phyloP scores from a whole-genome alignment of 1,140 invertebrate species.

The Phortica variegata region DNA sequence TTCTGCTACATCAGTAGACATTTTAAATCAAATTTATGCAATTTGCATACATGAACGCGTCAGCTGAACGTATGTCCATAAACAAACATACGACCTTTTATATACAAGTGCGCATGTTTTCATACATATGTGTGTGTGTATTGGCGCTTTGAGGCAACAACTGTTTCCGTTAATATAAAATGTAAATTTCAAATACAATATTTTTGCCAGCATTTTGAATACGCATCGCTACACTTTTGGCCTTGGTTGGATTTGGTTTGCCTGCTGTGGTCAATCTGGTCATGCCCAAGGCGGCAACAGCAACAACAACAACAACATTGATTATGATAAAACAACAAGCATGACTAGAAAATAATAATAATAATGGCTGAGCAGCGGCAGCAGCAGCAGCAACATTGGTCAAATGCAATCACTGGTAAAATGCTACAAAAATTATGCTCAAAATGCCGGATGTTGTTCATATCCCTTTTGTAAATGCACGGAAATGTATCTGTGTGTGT shows the following conservation, averaged over 20 bases:
- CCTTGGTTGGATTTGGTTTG: no score
- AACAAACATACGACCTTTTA: not conserved
- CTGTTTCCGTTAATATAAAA: conserved; percentile 55
- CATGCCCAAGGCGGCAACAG: conserved; percentile 4
- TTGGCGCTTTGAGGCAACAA: conserved; percentile 46
- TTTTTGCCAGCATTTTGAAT: conserved; percentile 34
- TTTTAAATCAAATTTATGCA: conserved; percentile 55
- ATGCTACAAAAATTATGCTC: conserved; percentile 48
- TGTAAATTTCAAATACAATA: conserved; percentile 50
- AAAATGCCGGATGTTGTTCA: conserved; percentile 50
- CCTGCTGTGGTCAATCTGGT: conserved; percentile 42
- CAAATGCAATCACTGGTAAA: conserved; percentile 53
- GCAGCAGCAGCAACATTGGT: conserved; percentile 25
- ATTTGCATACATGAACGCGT: conserved; percentile 55
- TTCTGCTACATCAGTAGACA: conserved; percentile 21
- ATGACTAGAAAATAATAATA: no score
- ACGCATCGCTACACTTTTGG: conserved; percentile 1
- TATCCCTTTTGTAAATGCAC: conserved; percentile 50
- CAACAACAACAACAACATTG: conserved; percentile 17
- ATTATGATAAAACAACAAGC: no score
- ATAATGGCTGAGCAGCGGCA: no score
- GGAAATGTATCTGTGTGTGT: no score
- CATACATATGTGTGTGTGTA: conserved; percentile 13
- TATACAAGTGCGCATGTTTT: not conserved
- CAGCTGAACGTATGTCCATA: conserved; percentile 15